These are phyloP conservation scores for Coluber constrictor DNA, from an alignment of 2,797 vertebrate species.

Conservation along the genomic window DNA sequence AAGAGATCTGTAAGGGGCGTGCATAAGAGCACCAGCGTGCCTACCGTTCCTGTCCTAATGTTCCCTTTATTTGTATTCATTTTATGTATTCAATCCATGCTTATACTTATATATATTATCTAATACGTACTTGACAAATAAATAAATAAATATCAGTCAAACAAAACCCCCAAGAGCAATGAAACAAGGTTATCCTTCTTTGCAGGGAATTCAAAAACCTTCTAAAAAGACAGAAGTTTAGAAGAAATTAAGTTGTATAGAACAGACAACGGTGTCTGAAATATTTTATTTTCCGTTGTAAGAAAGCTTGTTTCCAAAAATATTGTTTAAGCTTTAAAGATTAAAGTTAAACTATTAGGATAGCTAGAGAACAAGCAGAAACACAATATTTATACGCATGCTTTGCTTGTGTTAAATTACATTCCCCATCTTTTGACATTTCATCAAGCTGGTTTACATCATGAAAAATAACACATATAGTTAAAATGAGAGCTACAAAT, in stretches of 20 bases:
- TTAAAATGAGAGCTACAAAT: not conserved
- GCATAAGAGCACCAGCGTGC: too few species aligned
- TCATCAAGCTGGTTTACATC: not conserved
- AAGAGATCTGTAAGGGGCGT: too few species aligned
- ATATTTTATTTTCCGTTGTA: not conserved
- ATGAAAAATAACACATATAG: not conserved
- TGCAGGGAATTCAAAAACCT: not conserved
- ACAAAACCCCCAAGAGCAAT: not conserved
- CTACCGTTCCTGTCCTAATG: too few species aligned
- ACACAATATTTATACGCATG: not conserved
- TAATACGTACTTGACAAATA: too few species aligned
- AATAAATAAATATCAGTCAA: not conserved
- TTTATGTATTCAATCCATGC: too few species aligned
- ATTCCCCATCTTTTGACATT: not conserved
- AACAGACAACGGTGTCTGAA: not conserved
- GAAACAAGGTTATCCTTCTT: not conserved
- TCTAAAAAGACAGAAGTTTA: not conserved
- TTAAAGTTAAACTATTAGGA: not conserved
- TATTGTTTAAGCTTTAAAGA: not conserved
- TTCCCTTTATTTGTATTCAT: too few species aligned
- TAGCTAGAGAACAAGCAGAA: not conserved
- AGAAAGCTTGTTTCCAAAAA: not conserved
- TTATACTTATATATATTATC: not conserved
- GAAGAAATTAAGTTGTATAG: not conserved
- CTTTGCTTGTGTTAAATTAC: not conserved